phyloP scores from a whole-genome alignment of 2,888 invertebrate genomes.

The Ganaspis brasiliensis region DNA sequence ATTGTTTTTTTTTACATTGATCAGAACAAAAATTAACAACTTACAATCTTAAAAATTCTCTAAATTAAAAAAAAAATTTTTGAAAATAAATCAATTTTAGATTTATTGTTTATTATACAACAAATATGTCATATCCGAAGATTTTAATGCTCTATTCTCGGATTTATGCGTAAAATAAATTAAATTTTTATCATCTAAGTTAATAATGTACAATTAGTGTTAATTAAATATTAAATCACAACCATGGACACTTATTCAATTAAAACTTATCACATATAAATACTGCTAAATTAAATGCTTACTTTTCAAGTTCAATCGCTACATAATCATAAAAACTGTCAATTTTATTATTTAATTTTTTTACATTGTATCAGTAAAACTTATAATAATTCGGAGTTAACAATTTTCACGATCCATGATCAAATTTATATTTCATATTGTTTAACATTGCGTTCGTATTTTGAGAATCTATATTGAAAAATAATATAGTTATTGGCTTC shows the following conservation, averaged over 20 bases:
- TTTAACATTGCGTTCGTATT: neutral
- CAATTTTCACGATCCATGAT: too few relatives aligned
- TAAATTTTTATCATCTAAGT: neutral
- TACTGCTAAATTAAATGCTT: slow-evolving; percentile 1
- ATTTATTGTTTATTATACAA: too few relatives aligned
- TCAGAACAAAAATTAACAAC: neutral
- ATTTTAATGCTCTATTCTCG: neutral
- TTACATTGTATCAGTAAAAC: neutral
- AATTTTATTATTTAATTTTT: neutral
- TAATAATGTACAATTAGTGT: neutral
- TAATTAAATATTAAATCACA: slow-evolving; percentile 34
- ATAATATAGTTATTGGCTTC: too few relatives aligned
- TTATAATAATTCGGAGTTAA: neutral
- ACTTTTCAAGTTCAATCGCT: neutral
- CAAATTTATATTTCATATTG: too few relatives aligned
- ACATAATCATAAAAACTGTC: slow-evolving; percentile 1
- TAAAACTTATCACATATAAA: neutral
- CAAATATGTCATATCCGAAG: too few relatives aligned
- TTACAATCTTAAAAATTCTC: neutral
- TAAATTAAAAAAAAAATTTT: too few relatives aligned
- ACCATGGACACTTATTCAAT: slow-evolving; percentile 5
- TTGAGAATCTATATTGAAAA: neutral
- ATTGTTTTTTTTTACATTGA: neutral
- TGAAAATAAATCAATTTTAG: too few relatives aligned
- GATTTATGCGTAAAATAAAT: neutral